These are phyloP conservation scores for Eupithecia abbreviata DNA, from an alignment of 2,888 invertebrate genomes.

Conservation along the genomic window DNA sequence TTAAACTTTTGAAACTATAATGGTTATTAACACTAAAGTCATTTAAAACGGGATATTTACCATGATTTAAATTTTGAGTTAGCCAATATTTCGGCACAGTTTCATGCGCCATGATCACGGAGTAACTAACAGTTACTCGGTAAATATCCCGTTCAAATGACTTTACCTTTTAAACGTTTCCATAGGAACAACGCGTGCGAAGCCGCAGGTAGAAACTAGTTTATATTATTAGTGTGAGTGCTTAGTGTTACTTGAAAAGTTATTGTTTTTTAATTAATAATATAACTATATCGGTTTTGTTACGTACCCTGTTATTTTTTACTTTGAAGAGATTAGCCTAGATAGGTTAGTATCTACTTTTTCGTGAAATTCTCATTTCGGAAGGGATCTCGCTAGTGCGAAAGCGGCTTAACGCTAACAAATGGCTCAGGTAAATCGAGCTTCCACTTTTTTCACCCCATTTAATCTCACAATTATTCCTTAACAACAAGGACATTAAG, in stretches of 20 bases:
- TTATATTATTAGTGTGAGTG: too few relatives aligned
- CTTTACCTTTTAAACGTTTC: too few relatives aligned
- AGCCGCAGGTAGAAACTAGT: too few relatives aligned
- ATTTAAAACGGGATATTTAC: too few relatives aligned
- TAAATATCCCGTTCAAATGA: too few relatives aligned
- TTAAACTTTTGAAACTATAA: too few relatives aligned
- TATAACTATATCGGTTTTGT: not conserved
- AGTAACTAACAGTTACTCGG: too few relatives aligned
- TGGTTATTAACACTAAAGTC: too few relatives aligned
- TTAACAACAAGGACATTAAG: slow-evolving; percentile 1
- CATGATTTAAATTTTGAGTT: too few relatives aligned
- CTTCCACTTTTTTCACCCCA: slow-evolving; percentile 54
- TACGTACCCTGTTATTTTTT: not conserved
- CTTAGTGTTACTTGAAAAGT: not conserved
- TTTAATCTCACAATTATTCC: slow-evolving; percentile 56
- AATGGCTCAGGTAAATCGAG: slow-evolving; percentile 66
- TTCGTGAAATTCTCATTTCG: slow-evolving; percentile 14
- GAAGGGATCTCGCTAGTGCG: not conserved
- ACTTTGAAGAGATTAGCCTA: slow-evolving; percentile 1
- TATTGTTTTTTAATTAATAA: not conserved
- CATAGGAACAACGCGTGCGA: too few relatives aligned
- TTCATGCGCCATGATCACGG: too few relatives aligned
- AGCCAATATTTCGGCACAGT: too few relatives aligned
- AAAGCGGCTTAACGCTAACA: slow-evolving; percentile 57
- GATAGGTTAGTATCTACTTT: not conserved